Percentiles rank a stretch among this genome's conserved stretches.
Evolutionary conservation across 2,888 invertebrate species (phyloP).

Genomic region (Byasa hedistus): DNA sequence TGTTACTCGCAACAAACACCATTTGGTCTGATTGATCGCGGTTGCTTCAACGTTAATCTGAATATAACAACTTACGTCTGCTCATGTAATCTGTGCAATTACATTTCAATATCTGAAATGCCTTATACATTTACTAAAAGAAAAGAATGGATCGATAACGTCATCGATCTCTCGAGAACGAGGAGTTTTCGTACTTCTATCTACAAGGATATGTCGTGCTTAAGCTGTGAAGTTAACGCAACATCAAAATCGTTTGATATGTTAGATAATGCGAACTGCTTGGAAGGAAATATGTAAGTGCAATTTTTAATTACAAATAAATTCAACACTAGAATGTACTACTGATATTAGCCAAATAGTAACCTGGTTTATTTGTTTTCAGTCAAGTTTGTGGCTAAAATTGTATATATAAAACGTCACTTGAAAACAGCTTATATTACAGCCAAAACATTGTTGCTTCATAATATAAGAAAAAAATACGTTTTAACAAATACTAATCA

Average conservation of each 20-base stretch:
- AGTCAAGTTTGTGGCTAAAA: too few relatives aligned
- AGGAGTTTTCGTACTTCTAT: conserved; percentile 56
- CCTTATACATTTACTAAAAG: conserved; percentile 56
- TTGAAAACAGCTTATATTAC: too few relatives aligned
- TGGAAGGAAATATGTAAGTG: conserved; percentile 64
- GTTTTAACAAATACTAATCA: conserved; percentile 1
- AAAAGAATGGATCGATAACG: conserved; percentile 59
- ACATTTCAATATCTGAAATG: conserved; percentile 60
- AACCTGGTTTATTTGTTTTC: neutral
- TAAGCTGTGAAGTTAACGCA: conserved; percentile 60
- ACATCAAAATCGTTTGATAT: conserved; percentile 43
- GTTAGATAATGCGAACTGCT: conserved; percentile 50
- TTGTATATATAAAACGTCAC: too few relatives aligned
- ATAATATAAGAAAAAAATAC: neutral
- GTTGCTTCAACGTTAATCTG: conserved; percentile 58
- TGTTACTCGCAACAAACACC: conserved; percentile 68
- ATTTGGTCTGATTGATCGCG: conserved; percentile 64
- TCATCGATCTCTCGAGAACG: conserved; percentile 57
- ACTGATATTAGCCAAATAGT: neutral
- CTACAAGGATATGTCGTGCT: conserved; percentile 60
- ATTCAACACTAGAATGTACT: neutral
- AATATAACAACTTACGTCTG: conserved; percentile 61
- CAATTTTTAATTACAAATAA: neutral
- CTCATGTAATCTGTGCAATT: conserved; percentile 67
- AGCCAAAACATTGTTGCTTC: too few relatives aligned